Evolutionary conservation across 2,888 invertebrate species (phyloP).

Genomic region (Colostygia pectinataria): DNA sequence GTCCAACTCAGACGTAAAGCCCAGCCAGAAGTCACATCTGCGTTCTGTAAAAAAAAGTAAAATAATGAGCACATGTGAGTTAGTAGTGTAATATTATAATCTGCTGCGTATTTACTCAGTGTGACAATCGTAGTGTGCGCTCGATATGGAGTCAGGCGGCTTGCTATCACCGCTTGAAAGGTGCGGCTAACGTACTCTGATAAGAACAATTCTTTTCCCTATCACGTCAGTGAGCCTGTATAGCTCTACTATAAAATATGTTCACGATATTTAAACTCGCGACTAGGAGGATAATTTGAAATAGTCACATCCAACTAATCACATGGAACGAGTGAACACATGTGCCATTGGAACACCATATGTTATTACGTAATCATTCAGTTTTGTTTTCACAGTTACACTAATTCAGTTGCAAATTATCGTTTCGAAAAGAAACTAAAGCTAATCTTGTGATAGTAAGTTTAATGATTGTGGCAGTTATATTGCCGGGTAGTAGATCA

Average conservation of each 20-base stretch:
- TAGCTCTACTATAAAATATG: constrained; percentile 59
- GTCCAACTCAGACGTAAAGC: constrained; percentile 82
- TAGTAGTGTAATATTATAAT: constrained; percentile 30
- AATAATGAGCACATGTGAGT: constrained; percentile 41
- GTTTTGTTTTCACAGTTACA: constrained; percentile 51
- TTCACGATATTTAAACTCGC: constrained; percentile 45
- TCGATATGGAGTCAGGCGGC: constrained; percentile 57
- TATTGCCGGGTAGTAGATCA: no score
- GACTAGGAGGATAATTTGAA: constrained; percentile 53
- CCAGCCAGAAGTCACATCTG: constrained; percentile 33
- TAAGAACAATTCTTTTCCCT: constrained; percentile 77
- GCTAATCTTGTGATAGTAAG: no score
- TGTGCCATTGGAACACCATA: constrained; percentile 69
- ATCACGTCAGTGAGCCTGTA: constrained; percentile 68
- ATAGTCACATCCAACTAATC: constrained; percentile 41
- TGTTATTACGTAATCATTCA: constrained; percentile 68
- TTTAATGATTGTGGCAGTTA: no score
- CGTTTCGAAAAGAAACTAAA: no score
- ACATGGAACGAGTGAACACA: constrained; percentile 58
- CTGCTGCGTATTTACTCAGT: constrained; percentile 55
- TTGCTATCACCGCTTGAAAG: constrained; percentile 77
- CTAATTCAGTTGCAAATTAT: constrained; percentile 41
- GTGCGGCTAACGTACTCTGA: constrained; percentile 78
- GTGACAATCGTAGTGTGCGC: constrained; percentile 66
- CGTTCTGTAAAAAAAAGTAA: constrained; percentile 55